Conservation (phyloP, 2,888 invertebrate species). For the Cerastis rubricosa region DNA sequence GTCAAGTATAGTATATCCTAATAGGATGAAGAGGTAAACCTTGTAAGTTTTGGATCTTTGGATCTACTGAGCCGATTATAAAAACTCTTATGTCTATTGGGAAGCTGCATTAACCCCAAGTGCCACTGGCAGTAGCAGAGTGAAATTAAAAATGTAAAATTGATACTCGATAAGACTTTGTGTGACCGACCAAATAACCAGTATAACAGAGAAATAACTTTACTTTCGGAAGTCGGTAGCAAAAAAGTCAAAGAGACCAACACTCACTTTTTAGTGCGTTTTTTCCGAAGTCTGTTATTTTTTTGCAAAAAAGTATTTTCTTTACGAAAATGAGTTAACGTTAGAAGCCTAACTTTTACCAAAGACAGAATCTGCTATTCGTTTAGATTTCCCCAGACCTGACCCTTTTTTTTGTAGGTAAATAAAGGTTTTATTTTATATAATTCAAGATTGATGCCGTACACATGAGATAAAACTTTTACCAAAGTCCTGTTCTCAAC, state of each 20-base stretch:
- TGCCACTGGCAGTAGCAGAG: too few relatives aligned
- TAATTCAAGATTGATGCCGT: neutral
- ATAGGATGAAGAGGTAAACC: neutral
- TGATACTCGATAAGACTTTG: too few relatives aligned
- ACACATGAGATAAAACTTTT: neutral
- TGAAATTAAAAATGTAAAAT: too few relatives aligned
- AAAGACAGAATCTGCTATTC: neutral
- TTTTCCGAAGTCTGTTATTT: neutral
- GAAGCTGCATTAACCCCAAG: neutral
- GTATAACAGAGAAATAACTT: too few relatives aligned
- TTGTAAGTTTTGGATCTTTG: neutral
- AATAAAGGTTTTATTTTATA: neutral
- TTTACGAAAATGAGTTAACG: neutral
- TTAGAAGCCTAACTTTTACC: neutral
- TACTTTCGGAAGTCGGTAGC: too few relatives aligned
- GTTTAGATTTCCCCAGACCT: neutral
- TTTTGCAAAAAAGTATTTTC: neutral
- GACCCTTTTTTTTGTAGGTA: constrained; percentile 6
- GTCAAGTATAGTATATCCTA: neutral
- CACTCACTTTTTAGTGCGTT: too few relatives aligned
- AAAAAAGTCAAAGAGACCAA: too few relatives aligned
- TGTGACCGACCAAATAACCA: too few relatives aligned
- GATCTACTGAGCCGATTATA: neutral
- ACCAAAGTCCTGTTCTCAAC: neutral
- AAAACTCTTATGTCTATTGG: neutral